These are phyloP conservation scores for Liolophura sinensis DNA, from an alignment of 1,140 invertebrate genomes.

Conservation along the genomic window DNA sequence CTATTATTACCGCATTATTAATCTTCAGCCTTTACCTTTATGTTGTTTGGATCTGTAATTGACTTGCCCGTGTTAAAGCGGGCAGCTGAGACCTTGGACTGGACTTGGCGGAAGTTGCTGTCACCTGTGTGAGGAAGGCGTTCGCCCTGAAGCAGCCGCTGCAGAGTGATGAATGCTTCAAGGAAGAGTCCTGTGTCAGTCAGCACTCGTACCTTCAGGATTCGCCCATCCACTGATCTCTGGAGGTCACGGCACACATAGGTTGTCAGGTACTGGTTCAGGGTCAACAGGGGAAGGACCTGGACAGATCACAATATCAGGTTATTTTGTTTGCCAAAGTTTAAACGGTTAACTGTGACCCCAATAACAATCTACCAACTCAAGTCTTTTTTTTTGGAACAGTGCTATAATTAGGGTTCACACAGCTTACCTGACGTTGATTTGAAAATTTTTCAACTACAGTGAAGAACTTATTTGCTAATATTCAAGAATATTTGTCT, in stretches of 20 bases:
- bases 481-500: too few relatives aligned
- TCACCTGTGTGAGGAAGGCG: conserved; percentile 54
- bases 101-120: conserved; percentile 49
- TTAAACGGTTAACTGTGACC: not conserved
- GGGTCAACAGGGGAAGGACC: conserved; percentile 53
- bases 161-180: conserved; percentile 48
- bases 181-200: conserved; percentile 50
- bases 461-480: too few relatives aligned
- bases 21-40: conserved; percentile 33
- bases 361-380: too few relatives aligned
- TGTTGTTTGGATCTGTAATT: conserved; percentile 41
- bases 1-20: conserved; percentile 5
- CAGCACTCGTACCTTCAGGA: conserved; percentile 50
- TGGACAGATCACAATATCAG: conserved; percentile 15
- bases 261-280: conserved; percentile 54
- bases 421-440: too few relatives aligned
- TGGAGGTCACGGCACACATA: conserved; percentile 55
- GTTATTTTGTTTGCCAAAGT: not conserved
- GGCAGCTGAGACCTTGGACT: conserved; percentile 34
- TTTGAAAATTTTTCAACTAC: too few relatives aligned
- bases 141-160: conserved; percentile 54
- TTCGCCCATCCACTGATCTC: conserved; percentile 52
- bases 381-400: too few relatives aligned
- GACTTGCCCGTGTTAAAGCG: conserved; percentile 48
- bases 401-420: too few relatives aligned